Evolutionary conservation across 2,113 vertebrate genomes (phyloP).

Genomic region (Campylomormyrus tamandua): DNA sequence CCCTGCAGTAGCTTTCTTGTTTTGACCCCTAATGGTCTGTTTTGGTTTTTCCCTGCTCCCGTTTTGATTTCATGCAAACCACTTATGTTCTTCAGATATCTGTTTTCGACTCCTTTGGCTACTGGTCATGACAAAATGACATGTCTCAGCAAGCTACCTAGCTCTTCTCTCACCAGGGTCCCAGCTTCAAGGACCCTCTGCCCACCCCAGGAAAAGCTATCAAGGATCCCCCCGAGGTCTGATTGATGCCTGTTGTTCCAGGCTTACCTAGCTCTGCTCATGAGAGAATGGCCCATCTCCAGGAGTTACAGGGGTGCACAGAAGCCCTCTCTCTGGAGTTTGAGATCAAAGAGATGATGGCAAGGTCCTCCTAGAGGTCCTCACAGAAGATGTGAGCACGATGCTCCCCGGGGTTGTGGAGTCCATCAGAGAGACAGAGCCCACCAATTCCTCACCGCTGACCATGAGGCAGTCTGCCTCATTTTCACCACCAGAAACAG

Average conservation of each 20-base stretch:
- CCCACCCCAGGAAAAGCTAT: not conserved
- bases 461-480: not conserved
- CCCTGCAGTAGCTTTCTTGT: not conserved
- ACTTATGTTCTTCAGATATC: not conserved
- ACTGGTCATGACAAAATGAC: not conserved
- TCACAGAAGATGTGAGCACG: not conserved
- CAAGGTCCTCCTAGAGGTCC: not conserved
- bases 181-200: not conserved
- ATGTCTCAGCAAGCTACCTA: not conserved
- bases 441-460: not conserved
- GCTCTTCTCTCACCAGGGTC: not conserved
- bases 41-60: not conserved
- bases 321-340: not conserved
- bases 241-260: not conserved
- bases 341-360: not conserved
- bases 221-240: not conserved
- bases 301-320: not conserved
- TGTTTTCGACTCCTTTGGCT: not conserved
- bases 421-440: not conserved
- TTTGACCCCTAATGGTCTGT: not conserved
- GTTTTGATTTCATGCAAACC: not conserved
- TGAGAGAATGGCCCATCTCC: not conserved
- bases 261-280: not conserved
- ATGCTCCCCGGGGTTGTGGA: not conserved
- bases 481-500: not conserved